A percentile compares a stretch with the other conserved stretches of the same genome.
These are phyloP conservation scores for Grantiella picta DNA, from an alignment of 2,113 vertebrate species.

Conservation along the genomic window DNA sequence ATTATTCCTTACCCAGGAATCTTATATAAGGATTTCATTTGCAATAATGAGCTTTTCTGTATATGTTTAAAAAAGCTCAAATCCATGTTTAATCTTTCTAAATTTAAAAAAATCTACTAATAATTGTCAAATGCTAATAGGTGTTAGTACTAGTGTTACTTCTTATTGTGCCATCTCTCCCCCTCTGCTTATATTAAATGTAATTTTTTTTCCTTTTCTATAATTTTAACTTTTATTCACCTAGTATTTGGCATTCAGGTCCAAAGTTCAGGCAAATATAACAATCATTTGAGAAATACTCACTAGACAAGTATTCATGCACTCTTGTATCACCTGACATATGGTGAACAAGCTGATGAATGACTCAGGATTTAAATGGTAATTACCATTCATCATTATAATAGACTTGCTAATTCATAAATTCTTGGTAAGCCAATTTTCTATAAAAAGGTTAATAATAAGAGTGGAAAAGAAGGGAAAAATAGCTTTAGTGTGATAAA, in stretches of 20 bases:
- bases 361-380: constrained; percentile 79
- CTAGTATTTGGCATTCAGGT: constrained; percentile 37
- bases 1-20: not conserved
- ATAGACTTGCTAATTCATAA: constrained; percentile 83
- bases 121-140: not conserved
- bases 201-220: not conserved
- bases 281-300: constrained; percentile 70
- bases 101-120: not conserved
- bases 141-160: not conserved
- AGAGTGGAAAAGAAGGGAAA: constrained; percentile 70
- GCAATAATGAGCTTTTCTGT: not conserved
- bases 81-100: not conserved
- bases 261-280: constrained; percentile 73
- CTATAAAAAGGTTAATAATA: constrained; percentile 81
- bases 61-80: constrained; percentile 10
- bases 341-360: constrained; percentile 76
- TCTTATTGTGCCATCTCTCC: constrained; percentile 5
- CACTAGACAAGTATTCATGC: constrained; percentile 72
- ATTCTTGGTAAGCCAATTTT: constrained; percentile 81
- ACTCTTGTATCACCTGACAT: constrained; percentile 73
- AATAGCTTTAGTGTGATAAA: constrained; percentile 73
- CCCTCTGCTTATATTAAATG: not conserved
- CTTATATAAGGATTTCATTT: not conserved
- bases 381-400: constrained; percentile 84
- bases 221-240: constrained; percentile 46